Evolutionary conservation across 2,113 vertebrate species (phyloP).

Genomic region (Ibidorhyncha struthersii): DNA sequence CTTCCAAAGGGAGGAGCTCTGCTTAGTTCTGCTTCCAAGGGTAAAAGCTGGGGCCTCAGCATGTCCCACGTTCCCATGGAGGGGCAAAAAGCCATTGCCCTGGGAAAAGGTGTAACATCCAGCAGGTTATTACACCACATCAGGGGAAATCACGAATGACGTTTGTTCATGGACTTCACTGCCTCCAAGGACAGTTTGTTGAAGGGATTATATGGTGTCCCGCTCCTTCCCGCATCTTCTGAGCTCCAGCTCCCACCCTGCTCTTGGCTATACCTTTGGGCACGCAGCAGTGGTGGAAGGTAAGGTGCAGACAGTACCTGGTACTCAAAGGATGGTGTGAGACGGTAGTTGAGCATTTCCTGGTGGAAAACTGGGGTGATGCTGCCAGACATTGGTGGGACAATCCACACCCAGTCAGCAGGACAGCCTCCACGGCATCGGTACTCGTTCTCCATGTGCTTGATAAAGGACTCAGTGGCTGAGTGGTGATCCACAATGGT

Average conservation of each 20-base stretch:
- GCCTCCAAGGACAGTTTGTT: background rate
- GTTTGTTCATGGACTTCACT: background rate
- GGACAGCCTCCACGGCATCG: constrained; percentile 94
- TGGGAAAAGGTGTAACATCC: background rate
- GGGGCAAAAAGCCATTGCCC: background rate
- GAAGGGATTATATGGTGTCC: background rate
- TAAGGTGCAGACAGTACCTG: constrained; percentile 77
- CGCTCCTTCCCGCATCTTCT: background rate
- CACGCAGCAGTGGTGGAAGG: background rate
- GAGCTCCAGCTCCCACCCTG: background rate
- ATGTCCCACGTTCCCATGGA: background rate
- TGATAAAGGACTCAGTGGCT: constrained; percentile 97
- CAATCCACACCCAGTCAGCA: constrained; percentile 98
- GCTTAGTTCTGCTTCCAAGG: background rate
- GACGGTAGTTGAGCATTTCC: constrained; percentile 98
- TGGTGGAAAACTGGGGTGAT: constrained; percentile 98
- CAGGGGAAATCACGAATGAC: accelerated
- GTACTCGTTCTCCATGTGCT: constrained; percentile 98
- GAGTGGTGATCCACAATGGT: constrained; percentile 99
- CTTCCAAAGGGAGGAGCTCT: background rate
- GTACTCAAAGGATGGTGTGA: constrained; percentile 96
- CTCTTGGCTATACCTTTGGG: background rate
- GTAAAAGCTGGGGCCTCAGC: background rate
- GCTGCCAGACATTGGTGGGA: constrained; percentile 97
- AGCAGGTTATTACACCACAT: accelerated